A percentile compares a stretch with the other conserved stretches of the same genome.
phyloP scores from a whole-genome alignment of 2,113 vertebrate species.

The Rynchops niger region DNA sequence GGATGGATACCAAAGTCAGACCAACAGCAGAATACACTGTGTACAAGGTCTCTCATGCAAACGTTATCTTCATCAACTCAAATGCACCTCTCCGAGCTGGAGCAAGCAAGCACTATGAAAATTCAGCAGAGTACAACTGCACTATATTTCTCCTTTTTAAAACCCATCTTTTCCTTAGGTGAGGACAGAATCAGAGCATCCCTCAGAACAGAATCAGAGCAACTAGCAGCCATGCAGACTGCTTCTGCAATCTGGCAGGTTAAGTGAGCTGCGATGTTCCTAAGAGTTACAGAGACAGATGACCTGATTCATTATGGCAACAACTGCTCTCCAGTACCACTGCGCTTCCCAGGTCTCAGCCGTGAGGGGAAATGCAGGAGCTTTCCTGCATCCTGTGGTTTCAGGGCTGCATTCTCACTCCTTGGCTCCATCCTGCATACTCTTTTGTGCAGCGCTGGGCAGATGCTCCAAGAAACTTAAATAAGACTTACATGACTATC shows the following conservation, averaged over 20 bases:
- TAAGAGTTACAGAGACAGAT: neutral
- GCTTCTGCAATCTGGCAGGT: neutral
- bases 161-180: neutral
- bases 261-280: neutral
- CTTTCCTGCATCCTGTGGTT: neutral
- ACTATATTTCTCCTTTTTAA: neutral
- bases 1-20: neutral
- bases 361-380: fast-evolving
- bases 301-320: neutral
- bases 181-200: neutral
- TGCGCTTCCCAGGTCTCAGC: neutral
- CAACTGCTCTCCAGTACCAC: neutral
- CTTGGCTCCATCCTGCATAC: neutral
- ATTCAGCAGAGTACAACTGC: neutral
- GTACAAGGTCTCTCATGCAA: neutral
- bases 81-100: neutral
- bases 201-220: neutral
- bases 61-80: neutral
- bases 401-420: neutral
- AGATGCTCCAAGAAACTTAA: neutral
- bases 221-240: neutral
- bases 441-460: neutral
- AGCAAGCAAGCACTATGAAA: neutral
- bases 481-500: neutral
- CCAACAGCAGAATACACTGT: neutral